Conservation (phyloP, 2,888 invertebrate species). For the Calliphora vomitoria region DNA sequence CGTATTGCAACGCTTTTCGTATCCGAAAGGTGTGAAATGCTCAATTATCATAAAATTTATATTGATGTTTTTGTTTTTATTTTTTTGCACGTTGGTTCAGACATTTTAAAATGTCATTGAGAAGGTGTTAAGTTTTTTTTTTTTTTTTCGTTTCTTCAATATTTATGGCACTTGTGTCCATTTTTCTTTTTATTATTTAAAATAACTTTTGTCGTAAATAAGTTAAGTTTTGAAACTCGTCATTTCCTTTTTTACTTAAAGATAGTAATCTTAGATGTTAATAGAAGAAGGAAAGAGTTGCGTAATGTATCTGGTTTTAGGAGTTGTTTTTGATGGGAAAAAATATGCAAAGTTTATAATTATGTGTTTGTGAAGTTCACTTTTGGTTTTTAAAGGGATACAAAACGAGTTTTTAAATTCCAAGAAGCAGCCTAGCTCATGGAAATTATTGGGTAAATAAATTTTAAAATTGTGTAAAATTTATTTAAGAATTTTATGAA, state of each 20-base stretch:
- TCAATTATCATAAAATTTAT: slow-evolving; percentile 83
- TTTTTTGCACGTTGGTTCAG: slow-evolving; percentile 35
- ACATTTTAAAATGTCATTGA: slow-evolving; percentile 63
- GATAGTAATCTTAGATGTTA: not conserved
- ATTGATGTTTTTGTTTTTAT: slow-evolving; percentile 74
- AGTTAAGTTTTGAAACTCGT: slow-evolving; percentile 27
- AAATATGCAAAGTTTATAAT: not conserved
- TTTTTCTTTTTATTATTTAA: slow-evolving; percentile 35
- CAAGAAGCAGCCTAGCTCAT: no score
- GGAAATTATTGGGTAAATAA: no score
- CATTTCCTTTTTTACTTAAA: not conserved
- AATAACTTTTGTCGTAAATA: slow-evolving; percentile 59
- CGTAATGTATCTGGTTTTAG: not conserved
- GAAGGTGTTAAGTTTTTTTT: slow-evolving; percentile 60
- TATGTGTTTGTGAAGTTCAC: no score
- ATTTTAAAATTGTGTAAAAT: no score
- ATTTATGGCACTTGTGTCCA: slow-evolving; percentile 43
- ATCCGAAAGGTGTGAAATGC: slow-evolving; percentile 81
- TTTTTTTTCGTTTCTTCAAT: not conserved
- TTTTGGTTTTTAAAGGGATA: no score
- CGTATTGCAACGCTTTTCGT: slow-evolving; percentile 47
- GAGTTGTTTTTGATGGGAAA: not conserved
- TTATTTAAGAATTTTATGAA: no score
- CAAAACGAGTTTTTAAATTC: no score
- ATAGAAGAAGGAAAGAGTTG: not conserved